Evolutionary conservation across 2,797 vertebrate species (phyloP).

Genomic region (Esox masquinongy): DNA sequence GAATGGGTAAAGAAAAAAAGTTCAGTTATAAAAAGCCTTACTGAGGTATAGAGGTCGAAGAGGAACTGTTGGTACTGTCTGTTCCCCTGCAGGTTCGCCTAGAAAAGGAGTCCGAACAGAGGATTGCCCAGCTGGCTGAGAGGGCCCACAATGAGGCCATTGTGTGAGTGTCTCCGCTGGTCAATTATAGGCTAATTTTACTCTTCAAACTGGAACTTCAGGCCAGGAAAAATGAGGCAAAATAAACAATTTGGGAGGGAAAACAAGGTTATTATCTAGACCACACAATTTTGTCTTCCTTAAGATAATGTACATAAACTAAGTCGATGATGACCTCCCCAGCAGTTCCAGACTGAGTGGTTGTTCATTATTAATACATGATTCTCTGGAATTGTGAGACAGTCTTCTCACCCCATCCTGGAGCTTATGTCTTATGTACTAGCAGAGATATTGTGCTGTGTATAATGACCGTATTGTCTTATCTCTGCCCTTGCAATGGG

Average conservation of each 20-base stretch:
- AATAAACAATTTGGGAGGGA: slow-evolving; percentile 54
- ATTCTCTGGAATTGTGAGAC: too few relatives aligned
- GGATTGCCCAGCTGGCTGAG: slow-evolving; percentile 75
- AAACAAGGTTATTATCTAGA: slow-evolving; percentile 62
- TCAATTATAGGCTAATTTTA: slow-evolving; percentile 60
- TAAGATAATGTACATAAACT: slow-evolving; percentile 59
- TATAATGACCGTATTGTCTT: too few relatives aligned
- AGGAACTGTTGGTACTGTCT: slow-evolving; percentile 30
- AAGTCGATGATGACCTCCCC: slow-evolving; percentile 70
- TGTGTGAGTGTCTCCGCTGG: slow-evolving; percentile 75
- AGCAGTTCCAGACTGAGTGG: slow-evolving; percentile 20
- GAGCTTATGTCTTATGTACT: too few relatives aligned
- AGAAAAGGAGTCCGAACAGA: slow-evolving; percentile 83
- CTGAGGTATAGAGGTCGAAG: neutral
- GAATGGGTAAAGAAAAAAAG: neutral
- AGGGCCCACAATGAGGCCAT: slow-evolving; percentile 81
- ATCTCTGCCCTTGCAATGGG: too few relatives aligned
- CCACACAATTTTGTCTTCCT: slow-evolving; percentile 58
- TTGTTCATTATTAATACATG: too few relatives aligned
- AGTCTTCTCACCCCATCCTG: too few relatives aligned
- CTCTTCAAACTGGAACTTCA: slow-evolving; percentile 57
- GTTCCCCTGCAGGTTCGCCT: slow-evolving; percentile 71
- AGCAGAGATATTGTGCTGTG: too few relatives aligned
- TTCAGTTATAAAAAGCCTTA: neutral
- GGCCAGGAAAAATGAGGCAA: slow-evolving; percentile 44